Conservation (phyloP, 1,140 invertebrate species). For the Battus philenor region DNA sequence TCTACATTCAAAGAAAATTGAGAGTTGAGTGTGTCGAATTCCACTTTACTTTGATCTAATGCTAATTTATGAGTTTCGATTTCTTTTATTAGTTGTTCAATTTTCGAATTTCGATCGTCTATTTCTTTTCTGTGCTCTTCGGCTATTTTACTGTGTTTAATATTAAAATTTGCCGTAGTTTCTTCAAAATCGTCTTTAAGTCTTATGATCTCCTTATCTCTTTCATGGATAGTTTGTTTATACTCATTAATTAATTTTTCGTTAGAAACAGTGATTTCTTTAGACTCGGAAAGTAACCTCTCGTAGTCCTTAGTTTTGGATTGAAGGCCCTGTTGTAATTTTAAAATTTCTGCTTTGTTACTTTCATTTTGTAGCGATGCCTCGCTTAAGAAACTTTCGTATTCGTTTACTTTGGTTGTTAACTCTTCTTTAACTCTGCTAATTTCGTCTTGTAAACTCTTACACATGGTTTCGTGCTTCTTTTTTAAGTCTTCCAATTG, state of each 20-base stretch:
- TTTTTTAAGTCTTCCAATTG: slow-evolving; percentile 66
- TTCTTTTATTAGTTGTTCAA: slow-evolving; percentile 66
- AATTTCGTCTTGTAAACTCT: slow-evolving; percentile 61
- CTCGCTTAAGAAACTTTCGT: slow-evolving; percentile 61
- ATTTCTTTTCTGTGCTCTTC: slow-evolving; percentile 71
- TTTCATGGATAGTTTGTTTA: slow-evolving; percentile 63
- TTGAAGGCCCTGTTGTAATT: slow-evolving; percentile 56
- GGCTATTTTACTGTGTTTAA: slow-evolving; percentile 63
- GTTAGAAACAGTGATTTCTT: slow-evolving; percentile 36
- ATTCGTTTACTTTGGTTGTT: slow-evolving; percentile 62
- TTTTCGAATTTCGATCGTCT: slow-evolving; percentile 65
- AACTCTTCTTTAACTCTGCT: slow-evolving; percentile 56
- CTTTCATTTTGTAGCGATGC: slow-evolving; percentile 63
- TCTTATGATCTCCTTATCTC: slow-evolving; percentile 67
- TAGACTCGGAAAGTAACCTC: slow-evolving; percentile 47
- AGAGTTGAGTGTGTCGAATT: slow-evolving; percentile 55
- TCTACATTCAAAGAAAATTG: slow-evolving; percentile 57
- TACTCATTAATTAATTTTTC: slow-evolving; percentile 65
- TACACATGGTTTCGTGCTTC: slow-evolving; percentile 67
- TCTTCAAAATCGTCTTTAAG: slow-evolving; percentile 69
- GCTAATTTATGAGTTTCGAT: slow-evolving; percentile 71
- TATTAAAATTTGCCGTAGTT: slow-evolving; percentile 61
- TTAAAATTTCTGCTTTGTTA: slow-evolving; percentile 58
- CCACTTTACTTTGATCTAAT: slow-evolving; percentile 68
- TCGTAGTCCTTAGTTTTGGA: slow-evolving; percentile 65